Evolutionary conservation across 2,888 invertebrate genomes (phyloP).

Genomic region (Acanthosoma haemorrhoidale): DNA sequence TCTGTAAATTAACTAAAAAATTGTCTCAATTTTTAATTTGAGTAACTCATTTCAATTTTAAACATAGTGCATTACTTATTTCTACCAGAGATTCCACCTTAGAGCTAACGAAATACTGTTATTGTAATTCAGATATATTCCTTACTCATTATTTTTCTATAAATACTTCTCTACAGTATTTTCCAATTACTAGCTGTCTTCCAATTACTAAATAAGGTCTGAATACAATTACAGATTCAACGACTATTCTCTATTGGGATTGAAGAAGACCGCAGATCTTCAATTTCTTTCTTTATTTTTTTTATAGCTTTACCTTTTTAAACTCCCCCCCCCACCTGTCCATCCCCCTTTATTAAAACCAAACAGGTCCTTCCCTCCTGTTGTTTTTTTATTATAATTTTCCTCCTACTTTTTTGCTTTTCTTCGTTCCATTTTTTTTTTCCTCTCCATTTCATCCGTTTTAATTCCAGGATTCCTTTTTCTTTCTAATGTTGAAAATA

Average conservation of each 20-base stretch:
- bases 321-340: too few species aligned
- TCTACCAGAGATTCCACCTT: too few species aligned
- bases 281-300: conserved; percentile 7
- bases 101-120: too few species aligned
- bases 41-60: too few species aligned
- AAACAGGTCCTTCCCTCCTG: conserved; percentile 20
- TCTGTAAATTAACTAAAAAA: too few species aligned
- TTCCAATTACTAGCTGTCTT: background rate
- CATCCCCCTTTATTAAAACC: conserved; percentile 26
- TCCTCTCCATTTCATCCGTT: background rate
- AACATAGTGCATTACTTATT: too few species aligned
- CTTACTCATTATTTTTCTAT: too few species aligned
- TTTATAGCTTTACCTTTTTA: conserved; percentile 8
- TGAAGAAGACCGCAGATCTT: background rate
- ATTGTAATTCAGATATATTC: too few species aligned
- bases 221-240: background rate
- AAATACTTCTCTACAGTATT: too few species aligned
- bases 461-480: background rate
- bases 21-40: too few species aligned
- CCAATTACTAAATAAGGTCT: background rate
- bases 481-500: background rate
- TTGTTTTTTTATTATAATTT: conserved; percentile 16
- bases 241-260: background rate
- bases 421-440: conserved; percentile 11
- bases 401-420: background rate